These are phyloP conservation scores for Hirtodrosophila confusa DNA, from an alignment of 2,888 invertebrate genomes.

Conservation along the genomic window DNA sequence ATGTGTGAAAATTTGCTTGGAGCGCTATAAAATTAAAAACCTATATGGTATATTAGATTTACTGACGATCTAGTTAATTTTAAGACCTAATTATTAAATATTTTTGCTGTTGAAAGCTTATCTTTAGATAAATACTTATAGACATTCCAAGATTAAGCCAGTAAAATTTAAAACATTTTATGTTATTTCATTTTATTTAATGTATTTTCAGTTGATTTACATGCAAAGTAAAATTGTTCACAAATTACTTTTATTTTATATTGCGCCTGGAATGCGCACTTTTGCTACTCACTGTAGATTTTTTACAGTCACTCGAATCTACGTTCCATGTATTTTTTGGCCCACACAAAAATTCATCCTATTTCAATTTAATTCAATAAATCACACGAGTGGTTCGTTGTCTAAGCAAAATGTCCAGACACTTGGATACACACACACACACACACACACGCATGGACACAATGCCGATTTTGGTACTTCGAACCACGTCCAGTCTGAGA, in stretches of 20 bases:
- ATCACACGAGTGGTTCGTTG: conserved; percentile 56
- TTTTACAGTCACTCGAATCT: conserved; percentile 1
- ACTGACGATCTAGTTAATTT: too few relatives aligned
- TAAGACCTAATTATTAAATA: too few relatives aligned
- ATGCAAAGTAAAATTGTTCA: not conserved
- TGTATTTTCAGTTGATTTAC: too few relatives aligned
- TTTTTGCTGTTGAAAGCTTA: too few relatives aligned
- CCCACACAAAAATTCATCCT: conserved; percentile 30
- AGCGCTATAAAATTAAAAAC: too few relatives aligned
- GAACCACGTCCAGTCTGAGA: conserved; percentile 32
- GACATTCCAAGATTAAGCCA: too few relatives aligned
- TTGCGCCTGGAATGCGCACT: not conserved
- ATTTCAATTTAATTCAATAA: conserved; percentile 62
- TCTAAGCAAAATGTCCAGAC: conserved; percentile 43
- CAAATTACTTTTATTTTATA: too few relatives aligned
- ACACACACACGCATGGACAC: conserved; percentile 8
- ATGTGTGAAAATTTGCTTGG: too few relatives aligned
- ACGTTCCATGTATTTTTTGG: not conserved
- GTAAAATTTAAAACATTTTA: not conserved
- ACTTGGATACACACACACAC: conserved; percentile 16
- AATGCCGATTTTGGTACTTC: conserved; percentile 29
- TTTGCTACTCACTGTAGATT: conserved; percentile 1
- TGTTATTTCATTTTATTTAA: not conserved
- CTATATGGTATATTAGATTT: too few relatives aligned
- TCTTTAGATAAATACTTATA: too few relatives aligned